Conservation (phyloP, 2,797 vertebrate genomes). For the Phoebastria nigripes region DNA sequence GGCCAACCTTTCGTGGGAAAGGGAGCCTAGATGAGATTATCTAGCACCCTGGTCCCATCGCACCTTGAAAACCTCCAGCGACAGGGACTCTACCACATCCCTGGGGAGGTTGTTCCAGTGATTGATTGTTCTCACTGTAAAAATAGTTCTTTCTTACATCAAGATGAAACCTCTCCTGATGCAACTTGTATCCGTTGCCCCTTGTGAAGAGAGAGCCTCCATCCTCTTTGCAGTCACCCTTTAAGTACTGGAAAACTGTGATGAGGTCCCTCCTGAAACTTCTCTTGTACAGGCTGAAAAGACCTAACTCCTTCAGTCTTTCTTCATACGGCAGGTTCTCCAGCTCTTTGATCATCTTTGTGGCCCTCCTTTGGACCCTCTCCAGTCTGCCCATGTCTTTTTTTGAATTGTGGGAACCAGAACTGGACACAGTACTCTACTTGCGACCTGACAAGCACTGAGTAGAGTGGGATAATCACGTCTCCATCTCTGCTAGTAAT, state of each 20-base stretch:
- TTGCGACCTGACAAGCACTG: not conserved
- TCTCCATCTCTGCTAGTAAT: not conserved
- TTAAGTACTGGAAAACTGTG: not conserved
- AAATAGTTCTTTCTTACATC: not conserved
- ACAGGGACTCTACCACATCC: accelerated
- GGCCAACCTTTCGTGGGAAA: not conserved
- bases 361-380: not conserved
- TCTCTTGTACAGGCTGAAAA: not conserved
- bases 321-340: not conserved
- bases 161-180: not conserved
- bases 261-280: not conserved
- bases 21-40: not conserved
- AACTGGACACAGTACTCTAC: not conserved
- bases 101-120: not conserved
- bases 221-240: not conserved
- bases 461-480: not conserved
- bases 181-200: not conserved
- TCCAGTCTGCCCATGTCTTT: not conserved
- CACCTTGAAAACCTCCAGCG: not conserved
- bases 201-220: not conserved
- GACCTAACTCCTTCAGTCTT: not conserved
- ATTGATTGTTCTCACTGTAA: not conserved
- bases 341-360: not conserved
- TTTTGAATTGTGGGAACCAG: not conserved
- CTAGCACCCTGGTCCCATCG: accelerated